A percentile compares a stretch with the other conserved stretches of the same genome.
Conservation (phyloP, 1,140 invertebrate genomes). For the Drosophila lowei region DNA sequence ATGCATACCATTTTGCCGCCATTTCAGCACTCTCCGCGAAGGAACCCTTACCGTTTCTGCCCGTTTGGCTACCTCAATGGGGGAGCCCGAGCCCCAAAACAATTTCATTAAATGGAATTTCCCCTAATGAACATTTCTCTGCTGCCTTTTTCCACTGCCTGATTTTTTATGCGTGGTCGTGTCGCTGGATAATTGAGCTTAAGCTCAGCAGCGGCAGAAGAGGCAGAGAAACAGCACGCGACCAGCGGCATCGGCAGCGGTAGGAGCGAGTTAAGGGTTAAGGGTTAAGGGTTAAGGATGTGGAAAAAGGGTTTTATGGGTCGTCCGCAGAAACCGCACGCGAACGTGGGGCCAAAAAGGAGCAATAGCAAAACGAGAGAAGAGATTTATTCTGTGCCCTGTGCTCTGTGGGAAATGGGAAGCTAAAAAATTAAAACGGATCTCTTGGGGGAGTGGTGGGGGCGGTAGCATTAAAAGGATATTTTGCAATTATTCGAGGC, state of each 20-base stretch:
- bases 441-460: conserved; percentile 1
- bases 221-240: conserved; percentile 35
- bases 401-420: conserved; percentile 8
- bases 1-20: conserved; percentile 37
- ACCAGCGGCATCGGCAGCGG: conserved; percentile 37
- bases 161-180: conserved; percentile 56
- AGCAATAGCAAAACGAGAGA: conserved; percentile 41
- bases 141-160: conserved; percentile 34
- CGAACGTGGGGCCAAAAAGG: conserved; percentile 34
- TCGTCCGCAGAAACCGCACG: conserved; percentile 47
- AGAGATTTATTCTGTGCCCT: conserved; percentile 33
- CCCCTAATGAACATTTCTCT: conserved; percentile 72
- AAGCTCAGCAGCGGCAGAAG: conserved; percentile 19
- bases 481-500: conserved; percentile 14
- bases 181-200: conserved; percentile 70
- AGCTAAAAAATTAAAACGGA: conserved; percentile 52
- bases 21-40: conserved; percentile 34
- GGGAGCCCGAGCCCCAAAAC: conserved; percentile 41
- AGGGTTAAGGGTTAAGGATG: conserved; percentile 40
- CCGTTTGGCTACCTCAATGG: neutral
- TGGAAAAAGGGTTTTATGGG: conserved; percentile 49
- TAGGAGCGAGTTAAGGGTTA: conserved; percentile 34
- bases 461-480: conserved; percentile 26
- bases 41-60: conserved; percentile 16
- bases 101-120: conserved; percentile 72